Conservation (phyloP, 2,113 vertebrate genomes). For the Myrmophylax atrothorax region DNA sequence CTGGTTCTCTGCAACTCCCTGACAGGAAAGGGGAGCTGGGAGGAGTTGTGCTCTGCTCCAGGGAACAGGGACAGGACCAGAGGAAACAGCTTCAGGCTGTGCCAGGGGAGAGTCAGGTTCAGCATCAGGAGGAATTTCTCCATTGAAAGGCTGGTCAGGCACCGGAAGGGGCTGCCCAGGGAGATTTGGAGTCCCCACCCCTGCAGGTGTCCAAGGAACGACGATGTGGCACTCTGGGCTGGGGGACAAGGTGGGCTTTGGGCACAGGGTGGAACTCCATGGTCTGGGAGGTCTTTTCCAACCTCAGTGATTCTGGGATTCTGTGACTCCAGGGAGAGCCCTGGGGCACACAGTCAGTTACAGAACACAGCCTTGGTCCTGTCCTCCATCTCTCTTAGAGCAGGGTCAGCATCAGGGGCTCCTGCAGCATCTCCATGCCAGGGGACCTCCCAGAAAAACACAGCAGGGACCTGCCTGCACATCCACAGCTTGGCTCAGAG, state of each 20-base stretch:
- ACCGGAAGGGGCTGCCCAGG: no score
- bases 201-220: no score
- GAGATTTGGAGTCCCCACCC: no score
- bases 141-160: no score
- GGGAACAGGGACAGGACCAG: no score
- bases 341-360: rapidly evolving
- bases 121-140: no score
- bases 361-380: not conserved
- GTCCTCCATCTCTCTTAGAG: not conserved
- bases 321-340: not conserved
- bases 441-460: rapidly evolving
- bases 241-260: not conserved
- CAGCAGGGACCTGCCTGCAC: not conserved
- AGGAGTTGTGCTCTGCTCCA: no score
- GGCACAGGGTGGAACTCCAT: not conserved
- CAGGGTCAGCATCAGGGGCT: rapidly evolving
- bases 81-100: no score
- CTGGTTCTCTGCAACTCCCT: no score
- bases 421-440: rapidly evolving
- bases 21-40: no score
- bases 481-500: rapidly evolving
- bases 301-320: not conserved
- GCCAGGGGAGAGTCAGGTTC: no score
- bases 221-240: not conserved
- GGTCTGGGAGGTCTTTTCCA: not conserved